Evolutionary conservation across 1,140 invertebrate species (phyloP), one percentile per base, ranked within the genome.

Genomic region (Arctopsyche grandis): DNA sequence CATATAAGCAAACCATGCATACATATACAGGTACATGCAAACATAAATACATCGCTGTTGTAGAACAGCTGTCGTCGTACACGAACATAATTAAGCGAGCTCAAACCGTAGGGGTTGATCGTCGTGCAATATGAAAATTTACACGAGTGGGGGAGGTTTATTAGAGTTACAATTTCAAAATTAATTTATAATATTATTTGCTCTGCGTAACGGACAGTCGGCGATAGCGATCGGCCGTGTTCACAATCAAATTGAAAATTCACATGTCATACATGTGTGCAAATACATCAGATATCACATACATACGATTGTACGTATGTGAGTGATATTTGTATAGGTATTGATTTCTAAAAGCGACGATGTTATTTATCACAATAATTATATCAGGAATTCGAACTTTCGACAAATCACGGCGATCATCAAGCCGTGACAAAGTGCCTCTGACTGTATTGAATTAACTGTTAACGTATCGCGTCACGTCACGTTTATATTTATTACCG

Each of bases 381-480:
- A 52, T 22, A 22, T 22, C 19, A 29, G 24, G 63, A 66, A 66
- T 66, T 26, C 63, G 22, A 66, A 66, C 63, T 66, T 66, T 66
- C 63, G 63, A 66, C 63, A 66, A 66, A 66, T 66, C 63, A 26
- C 63, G 24, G 10, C 48, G 48, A 52, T 52, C 48, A 16, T 16
- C 48, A 12, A 16, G 48, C 48, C 48, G 48, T 52, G 48, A 52
- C 48, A 52, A 52, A 52, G 12, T 52, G 48, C 16, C 29, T 38
- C 29, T 38, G 16, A 60, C 56, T 21, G 56, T 60, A 60, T 26
- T 22, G 63, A 66, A 66, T 66, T 66, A 66, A 66, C 63, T 10
- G 63, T 66, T 66, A 66, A 66, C 63, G 63, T 66, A 24, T 22
- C 9, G 9, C 21, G 58, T 60, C 58, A 60, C 58, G 58, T 60